Base-by-base conservation (phyloP, 2,797 vertebrate genomes). In the Netta rufina region DNA sequence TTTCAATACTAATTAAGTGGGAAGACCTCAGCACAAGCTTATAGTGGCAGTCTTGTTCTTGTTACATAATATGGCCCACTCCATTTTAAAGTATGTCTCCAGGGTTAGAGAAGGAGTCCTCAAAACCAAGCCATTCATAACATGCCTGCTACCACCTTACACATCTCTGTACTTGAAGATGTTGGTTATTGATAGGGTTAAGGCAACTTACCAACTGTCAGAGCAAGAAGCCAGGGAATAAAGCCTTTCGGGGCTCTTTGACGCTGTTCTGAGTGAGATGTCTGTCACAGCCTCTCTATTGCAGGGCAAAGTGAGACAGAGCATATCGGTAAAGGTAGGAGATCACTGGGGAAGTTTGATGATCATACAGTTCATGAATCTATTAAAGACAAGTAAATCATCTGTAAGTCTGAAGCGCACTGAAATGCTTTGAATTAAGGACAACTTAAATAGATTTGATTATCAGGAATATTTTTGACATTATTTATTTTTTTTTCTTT, bases 121-220 rank as follows among this genome's bases (percentile, higher is more conserved):
- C 74, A 86, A 78, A 75, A 7, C 24, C 56, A 39, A 20, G 54
- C 62, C 56, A 33, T 28, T 76, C 64, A 47, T 0, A 0, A 56
- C 1, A 4, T 25, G 24, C 20, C 39, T 67, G 3, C 12, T 65
- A 73, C 66, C 36, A 65, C 41, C 27, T 6, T 22, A 27, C 9
- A 14, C 7, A 7, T 3, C 9, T 47, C 41, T 8, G 1, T 38
- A 6, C n/a, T 28, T 0, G 0, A 51, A 60, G 45, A 30, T 61
- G 60, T 33, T 36, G 89, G 39, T 45, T 28, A 9, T 20, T 41
- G 6, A 22, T 0, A 0, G 27, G 38, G 14, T 80, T 57, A 30
- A 69, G 49, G 43, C 54, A 85, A 9, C 19, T 57, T 38, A 16
- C 18, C 64, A 13, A 9, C 32, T 70, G 57, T 51, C 72, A 87